phyloP scores from a whole-genome alignment of 2,888 invertebrate genomes.

The Phytoseiulus persimilis region DNA sequence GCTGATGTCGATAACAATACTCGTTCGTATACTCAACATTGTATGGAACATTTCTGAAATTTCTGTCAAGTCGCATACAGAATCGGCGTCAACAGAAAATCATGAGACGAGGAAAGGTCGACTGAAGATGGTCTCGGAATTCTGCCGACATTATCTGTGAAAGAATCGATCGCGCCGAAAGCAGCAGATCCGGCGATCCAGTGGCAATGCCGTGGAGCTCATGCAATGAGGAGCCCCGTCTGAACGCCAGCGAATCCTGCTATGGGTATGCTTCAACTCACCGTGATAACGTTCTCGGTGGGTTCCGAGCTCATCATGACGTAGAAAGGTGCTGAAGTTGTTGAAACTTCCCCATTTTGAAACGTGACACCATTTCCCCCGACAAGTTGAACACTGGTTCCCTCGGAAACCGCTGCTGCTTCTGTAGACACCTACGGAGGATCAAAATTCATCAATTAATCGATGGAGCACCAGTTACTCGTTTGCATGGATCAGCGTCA shows the following conservation, averaged over 20 bases:
- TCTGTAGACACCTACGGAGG: not conserved
- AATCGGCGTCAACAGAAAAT: not conserved
- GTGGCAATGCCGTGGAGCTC: too few species aligned
- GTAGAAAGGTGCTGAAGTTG: not conserved
- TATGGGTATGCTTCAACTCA: too few species aligned
- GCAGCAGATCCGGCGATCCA: not conserved
- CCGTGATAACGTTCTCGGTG: not conserved
- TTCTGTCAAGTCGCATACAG: not conserved
- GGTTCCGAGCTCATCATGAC: constrained; percentile 23
- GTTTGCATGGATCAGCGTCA: too few species aligned
- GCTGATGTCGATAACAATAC: not conserved
- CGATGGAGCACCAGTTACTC: too few species aligned
- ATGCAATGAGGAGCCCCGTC: too few species aligned
- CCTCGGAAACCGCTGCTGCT: not conserved
- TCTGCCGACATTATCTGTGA: too few species aligned
- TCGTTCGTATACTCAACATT: not conserved
- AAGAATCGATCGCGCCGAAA: too few species aligned
- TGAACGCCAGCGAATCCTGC: too few species aligned
- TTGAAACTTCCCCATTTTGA: constrained; percentile 13
- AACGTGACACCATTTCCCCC: constrained; percentile 6
- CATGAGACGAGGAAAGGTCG: not conserved
- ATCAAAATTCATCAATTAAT: not conserved
- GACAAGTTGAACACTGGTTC: constrained; percentile 15
- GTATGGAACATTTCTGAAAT: not conserved
- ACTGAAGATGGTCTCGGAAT: not conserved